Evolutionary conservation across 1,140 invertebrate genomes (phyloP).

Genomic region (Drosophila grimshawi): DNA sequence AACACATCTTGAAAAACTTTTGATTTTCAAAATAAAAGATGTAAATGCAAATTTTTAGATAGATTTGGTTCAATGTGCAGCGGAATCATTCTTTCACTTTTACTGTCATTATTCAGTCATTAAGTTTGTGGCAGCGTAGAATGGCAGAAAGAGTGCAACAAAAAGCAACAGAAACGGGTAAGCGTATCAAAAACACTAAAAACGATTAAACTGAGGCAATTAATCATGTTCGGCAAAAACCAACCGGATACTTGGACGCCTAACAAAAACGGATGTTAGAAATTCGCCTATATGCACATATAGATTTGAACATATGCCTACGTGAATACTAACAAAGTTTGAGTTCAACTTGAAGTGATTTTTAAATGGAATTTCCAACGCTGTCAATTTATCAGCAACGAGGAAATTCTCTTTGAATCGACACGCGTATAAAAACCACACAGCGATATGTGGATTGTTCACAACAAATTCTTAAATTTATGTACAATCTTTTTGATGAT

Average conservation of each 20-base stretch:
- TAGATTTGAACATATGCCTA: background rate
- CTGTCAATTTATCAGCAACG: background rate
- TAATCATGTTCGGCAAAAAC: conserved; percentile 29
- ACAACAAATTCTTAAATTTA: background rate
- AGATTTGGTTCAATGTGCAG: conserved; percentile 1
- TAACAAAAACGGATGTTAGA: conserved; percentile 30
- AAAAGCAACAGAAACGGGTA: conserved; percentile 23
- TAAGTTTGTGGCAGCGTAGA: conserved; percentile 39
- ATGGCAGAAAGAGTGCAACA: background rate
- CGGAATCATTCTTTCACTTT: conserved; percentile 31
- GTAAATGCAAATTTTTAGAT: background rate
- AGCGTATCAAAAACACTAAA: conserved; percentile 7
- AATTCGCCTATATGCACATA: background rate
- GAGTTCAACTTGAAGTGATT: background rate
- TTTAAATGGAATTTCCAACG: background rate
- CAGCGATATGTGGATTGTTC: background rate
- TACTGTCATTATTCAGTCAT: conserved; percentile 29
- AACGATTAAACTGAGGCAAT: conserved; percentile 23
- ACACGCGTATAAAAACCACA: background rate
- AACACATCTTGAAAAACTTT: no score
- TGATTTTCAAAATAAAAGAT: no score
- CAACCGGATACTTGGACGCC: conserved; percentile 20
- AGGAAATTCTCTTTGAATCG: background rate
- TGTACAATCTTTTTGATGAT: no score
- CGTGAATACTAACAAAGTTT: background rate